Conservation (phyloP, 2,113 vertebrate species). For the Fulmarus glacialis region DNA sequence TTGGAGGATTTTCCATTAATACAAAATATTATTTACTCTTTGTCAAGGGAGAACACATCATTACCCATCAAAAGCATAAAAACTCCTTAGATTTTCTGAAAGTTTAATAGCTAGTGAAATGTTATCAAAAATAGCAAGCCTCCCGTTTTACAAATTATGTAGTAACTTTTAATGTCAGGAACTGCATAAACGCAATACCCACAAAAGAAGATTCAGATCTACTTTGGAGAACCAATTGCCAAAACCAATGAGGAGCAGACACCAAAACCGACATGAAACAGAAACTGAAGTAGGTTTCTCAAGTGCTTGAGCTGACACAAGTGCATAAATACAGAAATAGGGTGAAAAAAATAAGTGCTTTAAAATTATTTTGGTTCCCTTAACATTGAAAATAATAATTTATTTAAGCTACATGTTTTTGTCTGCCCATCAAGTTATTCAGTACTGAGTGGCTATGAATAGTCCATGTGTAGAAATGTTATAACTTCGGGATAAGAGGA, state of each 20-base stretch:
- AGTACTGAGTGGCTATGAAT: neutral
- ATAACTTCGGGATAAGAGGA: neutral
- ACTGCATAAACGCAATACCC: neutral
- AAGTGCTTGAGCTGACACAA: neutral
- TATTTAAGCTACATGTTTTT: neutral
- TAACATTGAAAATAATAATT: neutral
- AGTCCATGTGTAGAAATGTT: neutral
- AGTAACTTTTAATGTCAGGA: neutral
- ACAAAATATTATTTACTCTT: slow-evolving; percentile 41
- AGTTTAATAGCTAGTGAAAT: slow-evolving; percentile 12
- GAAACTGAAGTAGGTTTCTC: neutral
- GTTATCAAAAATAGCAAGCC: neutral
- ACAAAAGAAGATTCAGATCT: neutral
- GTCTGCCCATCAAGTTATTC: neutral
- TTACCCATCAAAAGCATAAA: slow-evolving; percentile 35
- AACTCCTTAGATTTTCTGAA: neutral
- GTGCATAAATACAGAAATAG: neutral
- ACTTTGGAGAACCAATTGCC: neutral
- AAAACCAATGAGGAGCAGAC: neutral
- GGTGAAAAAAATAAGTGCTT: neutral
- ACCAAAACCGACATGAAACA: neutral
- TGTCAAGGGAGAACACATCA: slow-evolving; percentile 24
- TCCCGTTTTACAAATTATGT: neutral
- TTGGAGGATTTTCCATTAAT: slow-evolving; percentile 42
- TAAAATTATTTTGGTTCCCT: neutral